These are phyloP conservation scores for Tinea semifulvella DNA, from an alignment of 2,888 invertebrate species.

Conservation along the genomic window DNA sequence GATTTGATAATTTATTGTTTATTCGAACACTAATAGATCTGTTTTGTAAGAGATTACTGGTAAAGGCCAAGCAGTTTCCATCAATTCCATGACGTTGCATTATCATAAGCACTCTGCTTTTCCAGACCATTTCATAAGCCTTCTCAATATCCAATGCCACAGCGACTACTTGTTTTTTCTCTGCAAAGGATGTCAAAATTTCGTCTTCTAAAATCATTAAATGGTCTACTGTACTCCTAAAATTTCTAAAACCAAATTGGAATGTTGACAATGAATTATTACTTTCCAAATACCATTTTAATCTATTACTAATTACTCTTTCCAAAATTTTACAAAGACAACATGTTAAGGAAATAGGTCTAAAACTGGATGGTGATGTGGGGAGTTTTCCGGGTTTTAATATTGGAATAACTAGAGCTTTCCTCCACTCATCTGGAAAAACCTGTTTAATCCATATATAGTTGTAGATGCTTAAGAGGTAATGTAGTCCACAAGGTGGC, in stretches of 20 bases:
- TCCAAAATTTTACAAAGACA: conserved; percentile 17
- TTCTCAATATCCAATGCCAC: conserved; percentile 20
- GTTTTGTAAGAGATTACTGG: conserved; percentile 15
- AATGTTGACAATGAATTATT: conserved; percentile 14
- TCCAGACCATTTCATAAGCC: conserved; percentile 21
- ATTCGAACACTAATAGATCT: conserved; percentile 17
- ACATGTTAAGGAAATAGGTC: conserved; percentile 20
- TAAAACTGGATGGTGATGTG: conserved; percentile 16
- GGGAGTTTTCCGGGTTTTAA: conserved; percentile 19
- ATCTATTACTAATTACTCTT: conserved; percentile 19
- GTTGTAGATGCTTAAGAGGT: conserved; percentile 11
- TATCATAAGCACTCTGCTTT: conserved; percentile 16
- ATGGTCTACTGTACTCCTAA: conserved; percentile 18
- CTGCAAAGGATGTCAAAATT: conserved; percentile 17
- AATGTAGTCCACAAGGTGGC: conserved; percentile 16
- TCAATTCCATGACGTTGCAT: conserved; percentile 13
- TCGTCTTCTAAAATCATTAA: conserved; percentile 18
- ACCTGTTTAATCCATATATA: conserved; percentile 15
- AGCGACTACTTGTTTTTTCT: conserved; percentile 15
- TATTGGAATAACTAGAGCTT: conserved; percentile 20
- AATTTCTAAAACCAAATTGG: conserved; percentile 20
- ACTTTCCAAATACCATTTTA: conserved; percentile 17
- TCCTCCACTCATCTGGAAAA: conserved; percentile 20
- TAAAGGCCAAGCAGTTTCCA: conserved; percentile 16
- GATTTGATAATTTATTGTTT: background rate